These are phyloP conservation scores for Cheilosia soror DNA, from an alignment of 2,888 invertebrate species.

Conservation along the genomic window DNA sequence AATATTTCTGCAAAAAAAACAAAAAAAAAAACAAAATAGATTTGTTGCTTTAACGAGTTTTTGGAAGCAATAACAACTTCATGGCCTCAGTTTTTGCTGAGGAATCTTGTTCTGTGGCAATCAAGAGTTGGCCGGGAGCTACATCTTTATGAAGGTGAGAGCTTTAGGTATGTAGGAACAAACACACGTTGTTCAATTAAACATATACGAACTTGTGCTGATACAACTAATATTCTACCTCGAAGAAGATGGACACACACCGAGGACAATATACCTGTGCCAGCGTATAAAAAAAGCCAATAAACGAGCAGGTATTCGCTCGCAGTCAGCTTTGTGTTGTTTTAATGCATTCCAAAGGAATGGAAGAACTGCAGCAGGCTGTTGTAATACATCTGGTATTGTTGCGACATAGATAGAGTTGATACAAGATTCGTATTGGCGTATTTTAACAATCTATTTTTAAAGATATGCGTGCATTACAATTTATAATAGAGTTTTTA, in stretches of 20 bases:
- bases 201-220: not conserved
- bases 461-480: too few relatives aligned
- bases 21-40: conserved; percentile 1
- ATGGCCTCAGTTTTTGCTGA: conserved; percentile 40
- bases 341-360: conserved; percentile 8
- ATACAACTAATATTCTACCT: conserved; percentile 15
- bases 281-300: conserved; percentile 2
- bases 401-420: too few relatives aligned
- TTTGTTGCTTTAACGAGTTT: conserved; percentile 38
- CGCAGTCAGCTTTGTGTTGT: not conserved
- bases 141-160: conserved; percentile 12
- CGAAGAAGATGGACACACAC: not conserved
- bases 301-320: not conserved
- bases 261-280: not conserved
- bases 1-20: not conserved
- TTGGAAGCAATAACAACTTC: conserved; percentile 14
- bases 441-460: too few relatives aligned
- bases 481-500: too few relatives aligned
- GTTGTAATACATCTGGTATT: not conserved
- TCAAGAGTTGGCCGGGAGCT: conserved; percentile 10
- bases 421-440: too few relatives aligned
- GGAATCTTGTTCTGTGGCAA: conserved; percentile 49
- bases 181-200: not conserved
- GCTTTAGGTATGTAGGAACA: not conserved
- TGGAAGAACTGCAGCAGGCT: not conserved